Base-by-base conservation (phyloP, 2,888 invertebrate genomes). In the Campaea margaritaria region DNA sequence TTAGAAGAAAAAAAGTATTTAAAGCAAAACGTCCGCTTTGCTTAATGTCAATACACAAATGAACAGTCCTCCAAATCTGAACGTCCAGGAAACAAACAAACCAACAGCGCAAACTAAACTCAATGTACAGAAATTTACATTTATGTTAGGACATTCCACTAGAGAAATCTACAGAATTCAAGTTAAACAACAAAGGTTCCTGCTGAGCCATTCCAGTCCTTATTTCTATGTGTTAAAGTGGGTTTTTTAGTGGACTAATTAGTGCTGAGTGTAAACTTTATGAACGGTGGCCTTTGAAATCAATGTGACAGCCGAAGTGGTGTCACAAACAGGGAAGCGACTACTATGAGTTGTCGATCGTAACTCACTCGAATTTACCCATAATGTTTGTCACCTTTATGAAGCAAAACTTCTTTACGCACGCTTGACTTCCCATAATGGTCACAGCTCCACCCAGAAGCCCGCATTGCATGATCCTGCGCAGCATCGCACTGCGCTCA, bases 251-350 rank as follows among this genome's bases (percentile, higher is more conserved):
- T 62, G 51, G 38, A 14, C 11, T 46, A 66, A 69, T 68, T 67
- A 71, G 64, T 67, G 43, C 42, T 61, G 27, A 57, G 73, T 76
- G 75, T 63, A 70, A 75, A 78, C 75, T 70, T 64, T 67, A 58
- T 70, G 66, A 64, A 58, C 58, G 61, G 53, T 62, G 67, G 50
- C 57, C 61, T 62, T 68, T 61, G 70, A 75, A 75, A 74, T 75
- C 70, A 70, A 68, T 69, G 74, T 70, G 70, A 78, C 76, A 69
- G 62, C 49, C 65, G 60, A 66, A 70, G 70, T 60, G 58, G 55
- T 75, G 79, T 75, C 79, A 76, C 43, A 21, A 36, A 16, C 79
- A 76, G 68, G 49, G 51, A 50, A 42, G 31, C 2, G 9, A n/a
- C 38, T 44, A 65, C 55, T 39, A 1, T 8, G 11, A 34, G 54